These are phyloP conservation scores for Aspidoscelis tigris DNA, from an alignment of 2,113 vertebrate genomes.

Conservation along the genomic window DNA sequence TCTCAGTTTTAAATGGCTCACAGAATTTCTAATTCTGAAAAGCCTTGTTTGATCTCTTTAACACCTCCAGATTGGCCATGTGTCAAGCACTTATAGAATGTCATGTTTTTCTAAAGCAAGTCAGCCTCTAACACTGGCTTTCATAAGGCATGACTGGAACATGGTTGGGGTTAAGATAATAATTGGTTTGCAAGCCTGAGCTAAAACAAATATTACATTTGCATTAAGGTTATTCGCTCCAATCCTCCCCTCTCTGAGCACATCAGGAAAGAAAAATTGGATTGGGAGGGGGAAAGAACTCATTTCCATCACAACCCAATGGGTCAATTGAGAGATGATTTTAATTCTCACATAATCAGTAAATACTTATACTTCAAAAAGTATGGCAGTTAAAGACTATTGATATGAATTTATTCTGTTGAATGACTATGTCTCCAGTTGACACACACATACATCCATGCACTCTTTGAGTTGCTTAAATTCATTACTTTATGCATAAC, in stretches of 20 bases:
- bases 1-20: neutral
- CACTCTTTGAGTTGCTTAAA: neutral
- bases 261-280: conserved; percentile 19
- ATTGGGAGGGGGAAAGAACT: neutral
- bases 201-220: conserved; percentile 52
- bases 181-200: conserved; percentile 38
- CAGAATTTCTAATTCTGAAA: conserved; percentile 28
- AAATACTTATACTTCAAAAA: conserved; percentile 42
- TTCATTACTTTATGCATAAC: neutral
- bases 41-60: conserved; percentile 25
- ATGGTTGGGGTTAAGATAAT: conserved; percentile 41
- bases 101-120: conserved; percentile 39
- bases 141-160: conserved; percentile 31
- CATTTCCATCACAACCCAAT: conserved; percentile 16
- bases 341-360: conserved; percentile 10
- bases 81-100: conserved; percentile 11
- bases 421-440: neutral
- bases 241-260: neutral
- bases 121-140: conserved; percentile 13
- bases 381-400: conserved; percentile 14
- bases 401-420: conserved; percentile 10
- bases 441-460: neutral
- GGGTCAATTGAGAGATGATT: conserved; percentile 12
- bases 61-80: conserved; percentile 12
- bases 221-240: conserved; percentile 31